Conservation (phyloP, 2,797 vertebrate genomes). For the Caiman crocodilus region DNA sequence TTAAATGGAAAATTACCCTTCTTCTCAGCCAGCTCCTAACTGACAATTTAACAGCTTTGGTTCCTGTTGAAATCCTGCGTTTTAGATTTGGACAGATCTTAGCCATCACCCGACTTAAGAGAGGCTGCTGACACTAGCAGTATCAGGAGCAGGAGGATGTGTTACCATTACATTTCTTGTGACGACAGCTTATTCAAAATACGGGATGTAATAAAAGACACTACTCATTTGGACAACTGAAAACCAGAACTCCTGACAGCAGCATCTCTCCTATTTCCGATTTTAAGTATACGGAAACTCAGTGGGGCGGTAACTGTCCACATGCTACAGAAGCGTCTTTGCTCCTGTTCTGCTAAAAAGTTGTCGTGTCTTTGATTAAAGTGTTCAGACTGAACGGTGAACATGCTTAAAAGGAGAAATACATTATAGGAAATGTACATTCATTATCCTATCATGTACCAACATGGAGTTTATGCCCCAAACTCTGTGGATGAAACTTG, state of each 20-base stretch:
- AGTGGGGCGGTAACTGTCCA: neutral
- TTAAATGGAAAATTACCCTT: too few relatives aligned
- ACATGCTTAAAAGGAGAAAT: neutral
- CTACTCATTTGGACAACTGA: neutral
- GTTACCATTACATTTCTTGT: constrained; percentile 4
- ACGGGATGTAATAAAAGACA: neutral
- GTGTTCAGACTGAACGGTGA: constrained; percentile 7
- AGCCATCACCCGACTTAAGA: constrained; percentile 11
- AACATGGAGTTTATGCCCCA: neutral
- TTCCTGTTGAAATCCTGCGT: neutral
- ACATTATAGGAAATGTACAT: neutral
- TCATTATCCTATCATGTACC: neutral
- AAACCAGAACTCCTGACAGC: neutral
- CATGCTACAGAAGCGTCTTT: neutral
- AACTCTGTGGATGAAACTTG: neutral
- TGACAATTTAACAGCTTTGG: neutral
- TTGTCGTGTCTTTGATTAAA: neutral
- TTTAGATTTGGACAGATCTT: neutral
- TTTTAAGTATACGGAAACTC: neutral
- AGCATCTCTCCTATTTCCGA: neutral
- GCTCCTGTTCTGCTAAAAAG: neutral
- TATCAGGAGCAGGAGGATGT: neutral
- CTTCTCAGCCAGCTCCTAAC: neutral
- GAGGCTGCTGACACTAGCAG: neutral
- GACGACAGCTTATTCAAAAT: neutral